Evolutionary conservation across 2,888 invertebrate genomes (phyloP), one percentile per base, ranked within the genome.

Genomic region (Nesidiocoris tenuis): DNA sequence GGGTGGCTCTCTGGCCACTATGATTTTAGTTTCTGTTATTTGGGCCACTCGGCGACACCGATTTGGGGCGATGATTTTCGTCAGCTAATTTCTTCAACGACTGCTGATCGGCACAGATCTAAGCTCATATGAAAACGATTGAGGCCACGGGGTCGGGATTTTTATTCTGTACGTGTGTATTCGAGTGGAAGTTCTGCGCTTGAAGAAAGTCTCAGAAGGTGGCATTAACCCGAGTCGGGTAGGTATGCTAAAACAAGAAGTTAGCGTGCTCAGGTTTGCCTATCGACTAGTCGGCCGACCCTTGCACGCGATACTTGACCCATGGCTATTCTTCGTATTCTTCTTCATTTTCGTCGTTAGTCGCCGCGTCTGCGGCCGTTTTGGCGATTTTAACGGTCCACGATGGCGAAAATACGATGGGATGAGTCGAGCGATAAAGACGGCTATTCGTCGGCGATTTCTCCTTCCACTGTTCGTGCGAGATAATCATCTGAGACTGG

Each of bases 171-270:
- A 12, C 39, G 39, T 7, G 39, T 7, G 39, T 39, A 12, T 39
- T 3, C 39, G 39, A 39, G 39, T 7, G 39, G 3, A 7, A 39
- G 39, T 39, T 39, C 39, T 7, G 55, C 57, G 70, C 70, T 25
- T 24, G 59, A 16, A 24, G 21, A 56, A 68, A 68, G 56, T 17
- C 21, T 55, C 55, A 2, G 39, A 57, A 57, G n/a, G 70, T 59
- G 70, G 70, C 70, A 70, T 70, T 70, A 70, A 70, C 70, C 70
- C 70, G 57, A 18, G n/a, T n/a, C 39, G 3, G 39, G 39, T 39
- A 12, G 39, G 39, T 70, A 70, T 70, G 70, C 70, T 70, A 59
- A 70, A 39, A 70, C 70, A 22, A 23, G 67, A 17, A 59, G 25
- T 59, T 70, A 25, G 70, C 70, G 70, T 70, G 70, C 70, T 19